Evolutionary conservation across 1,140 invertebrate genomes (phyloP).

Genomic region (Carposina sasakii): DNA sequence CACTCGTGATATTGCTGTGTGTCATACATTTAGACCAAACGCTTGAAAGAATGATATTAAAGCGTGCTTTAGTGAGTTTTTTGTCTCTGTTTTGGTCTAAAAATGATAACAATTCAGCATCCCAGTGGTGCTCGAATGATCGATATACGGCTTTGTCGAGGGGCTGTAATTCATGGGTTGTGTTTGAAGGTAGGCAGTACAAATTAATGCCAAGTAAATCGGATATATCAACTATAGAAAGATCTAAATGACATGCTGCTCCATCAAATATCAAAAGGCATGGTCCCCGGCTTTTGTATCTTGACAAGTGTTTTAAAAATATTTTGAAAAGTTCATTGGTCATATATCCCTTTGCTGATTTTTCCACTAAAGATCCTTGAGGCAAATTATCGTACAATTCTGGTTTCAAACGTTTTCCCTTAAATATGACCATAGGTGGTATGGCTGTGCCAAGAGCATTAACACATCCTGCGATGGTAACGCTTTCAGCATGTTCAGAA

Average conservation of each 20-base stretch:
- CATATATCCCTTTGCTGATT: conserved; percentile 5
- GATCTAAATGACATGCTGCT: background rate
- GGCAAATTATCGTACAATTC: background rate
- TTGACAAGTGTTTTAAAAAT: background rate
- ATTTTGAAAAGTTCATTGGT: background rate
- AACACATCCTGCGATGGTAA: background rate
- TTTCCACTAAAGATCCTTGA: background rate
- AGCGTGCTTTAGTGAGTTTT: background rate
- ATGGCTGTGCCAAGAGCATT: background rate
- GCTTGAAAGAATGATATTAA: background rate
- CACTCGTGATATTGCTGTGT: background rate
- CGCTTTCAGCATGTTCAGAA: background rate
- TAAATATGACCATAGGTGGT: background rate
- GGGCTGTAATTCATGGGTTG: background rate
- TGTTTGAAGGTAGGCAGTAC: background rate
- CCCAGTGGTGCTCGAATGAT: background rate
- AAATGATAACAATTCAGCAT: background rate
- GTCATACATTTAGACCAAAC: conserved; percentile 1
- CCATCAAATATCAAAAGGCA: background rate
- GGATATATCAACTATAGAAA: background rate
- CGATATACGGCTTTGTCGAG: background rate
- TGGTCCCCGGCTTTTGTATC: background rate
- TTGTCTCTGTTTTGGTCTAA: background rate
- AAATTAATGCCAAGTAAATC: background rate
- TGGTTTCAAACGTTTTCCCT: background rate